Conservation (phyloP, 2,888 invertebrate genomes). For the Melanostoma scalare region DNA sequence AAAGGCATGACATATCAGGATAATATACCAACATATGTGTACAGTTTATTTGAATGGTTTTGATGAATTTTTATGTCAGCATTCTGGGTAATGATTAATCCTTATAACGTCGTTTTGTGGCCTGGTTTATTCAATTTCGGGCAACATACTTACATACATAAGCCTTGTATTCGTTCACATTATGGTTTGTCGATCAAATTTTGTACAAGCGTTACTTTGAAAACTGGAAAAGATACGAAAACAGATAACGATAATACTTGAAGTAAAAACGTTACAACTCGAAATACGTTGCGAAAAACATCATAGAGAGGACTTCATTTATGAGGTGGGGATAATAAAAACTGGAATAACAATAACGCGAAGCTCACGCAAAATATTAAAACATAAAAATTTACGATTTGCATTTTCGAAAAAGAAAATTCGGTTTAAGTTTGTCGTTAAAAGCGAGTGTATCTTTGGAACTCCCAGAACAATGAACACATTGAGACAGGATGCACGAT, state of each 20-base stretch:
- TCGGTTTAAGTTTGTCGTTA: neutral
- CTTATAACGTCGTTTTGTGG: too few species aligned
- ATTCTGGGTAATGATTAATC: neutral
- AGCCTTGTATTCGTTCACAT: too few species aligned
- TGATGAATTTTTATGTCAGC: neutral
- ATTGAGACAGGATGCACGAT: neutral
- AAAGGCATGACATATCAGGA: too few species aligned
- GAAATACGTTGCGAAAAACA: conserved; percentile 6
- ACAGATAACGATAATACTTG: conserved; percentile 21
- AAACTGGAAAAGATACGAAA: too few species aligned
- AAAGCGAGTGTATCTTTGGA: conserved; percentile 1
- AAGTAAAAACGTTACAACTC: conserved; percentile 41
- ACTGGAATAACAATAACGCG: conserved; percentile 33
- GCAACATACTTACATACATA: too few species aligned
- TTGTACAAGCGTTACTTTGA: neutral
- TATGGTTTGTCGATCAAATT: conserved; percentile 21
- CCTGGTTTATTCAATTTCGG: too few species aligned
- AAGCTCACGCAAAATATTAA: conserved; percentile 13
- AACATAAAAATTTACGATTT: conserved; percentile 55
- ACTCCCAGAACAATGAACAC: neutral
- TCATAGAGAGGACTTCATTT: conserved; percentile 17
- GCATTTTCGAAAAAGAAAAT: conserved; percentile 52
- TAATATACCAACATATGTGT: neutral
- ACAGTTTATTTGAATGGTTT: neutral
- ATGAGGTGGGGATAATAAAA: conserved; percentile 18